Evolutionary conservation across 1,140 invertebrate species (phyloP).

Genomic region (Microvelia longipes): DNA sequence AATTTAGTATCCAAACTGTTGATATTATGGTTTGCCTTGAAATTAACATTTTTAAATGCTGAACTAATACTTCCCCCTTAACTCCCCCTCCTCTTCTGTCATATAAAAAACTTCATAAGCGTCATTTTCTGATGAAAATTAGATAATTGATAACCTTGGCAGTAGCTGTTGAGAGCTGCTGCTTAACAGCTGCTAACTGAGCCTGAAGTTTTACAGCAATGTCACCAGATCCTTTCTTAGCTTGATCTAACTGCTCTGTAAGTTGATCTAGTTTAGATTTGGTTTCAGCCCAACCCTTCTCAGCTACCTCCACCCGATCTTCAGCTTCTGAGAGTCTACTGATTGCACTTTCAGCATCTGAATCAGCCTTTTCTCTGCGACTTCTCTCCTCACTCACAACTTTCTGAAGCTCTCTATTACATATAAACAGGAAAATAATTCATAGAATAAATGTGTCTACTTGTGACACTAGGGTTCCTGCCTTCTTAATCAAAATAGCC

Average conservation of each 20-base stretch:
- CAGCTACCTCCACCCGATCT: slow-evolving; percentile 33
- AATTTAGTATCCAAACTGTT: too few species aligned
- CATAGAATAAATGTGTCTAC: neutral
- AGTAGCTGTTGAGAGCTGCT: slow-evolving; percentile 48
- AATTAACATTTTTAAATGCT: too few species aligned
- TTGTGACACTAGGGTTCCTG: too few species aligned
- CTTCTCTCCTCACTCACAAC: slow-evolving; percentile 42
- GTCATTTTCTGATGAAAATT: too few species aligned
- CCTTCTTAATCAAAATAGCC: too few species aligned
- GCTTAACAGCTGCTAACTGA: slow-evolving; percentile 52
- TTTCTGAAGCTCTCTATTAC: slow-evolving; percentile 44
- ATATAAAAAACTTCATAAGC: too few species aligned
- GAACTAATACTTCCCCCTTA: too few species aligned
- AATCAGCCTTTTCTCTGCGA: slow-evolving; percentile 44
- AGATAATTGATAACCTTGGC: too few species aligned
- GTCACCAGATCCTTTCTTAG: slow-evolving; percentile 43
- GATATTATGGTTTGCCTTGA: too few species aligned
- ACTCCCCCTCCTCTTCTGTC: too few species aligned
- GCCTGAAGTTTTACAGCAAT: slow-evolving; percentile 48
- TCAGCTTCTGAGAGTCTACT: slow-evolving; percentile 24
- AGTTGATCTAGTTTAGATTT: slow-evolving; percentile 46
- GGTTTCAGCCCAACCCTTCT: slow-evolving; percentile 41
- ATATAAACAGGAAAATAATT: slow-evolving; percentile 8
- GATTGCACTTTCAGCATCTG: slow-evolving; percentile 34
- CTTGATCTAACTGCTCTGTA: slow-evolving; percentile 42